Evolutionary conservation across 2,797 vertebrate genomes (phyloP).

Genomic region (Myotis daubentonii): DNA sequence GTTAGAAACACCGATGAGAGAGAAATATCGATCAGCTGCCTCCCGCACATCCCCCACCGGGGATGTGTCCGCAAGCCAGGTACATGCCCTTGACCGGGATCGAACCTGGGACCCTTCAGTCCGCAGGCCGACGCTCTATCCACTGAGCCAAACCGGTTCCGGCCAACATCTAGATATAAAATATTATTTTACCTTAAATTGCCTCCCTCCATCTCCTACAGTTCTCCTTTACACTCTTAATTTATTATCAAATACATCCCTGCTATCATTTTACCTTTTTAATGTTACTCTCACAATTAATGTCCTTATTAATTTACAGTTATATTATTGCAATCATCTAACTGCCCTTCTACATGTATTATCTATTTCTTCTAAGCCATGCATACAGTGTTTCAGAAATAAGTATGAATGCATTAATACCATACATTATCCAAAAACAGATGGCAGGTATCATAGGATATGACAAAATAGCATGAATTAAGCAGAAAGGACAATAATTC

Average conservation of each 20-base stretch:
- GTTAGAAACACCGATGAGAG: too few species aligned
- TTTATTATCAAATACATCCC: constrained; percentile 5
- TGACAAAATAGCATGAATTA: not conserved
- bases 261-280: not conserved
- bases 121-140: too few species aligned
- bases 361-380: not conserved
- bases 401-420: not conserved
- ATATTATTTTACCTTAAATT: not conserved
- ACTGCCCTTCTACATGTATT: not conserved
- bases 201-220: not conserved
- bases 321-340: not conserved
- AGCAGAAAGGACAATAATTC: not conserved
- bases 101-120: too few species aligned
- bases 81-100: too few species aligned
- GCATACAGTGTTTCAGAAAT: not conserved
- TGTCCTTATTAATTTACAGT: not conserved
- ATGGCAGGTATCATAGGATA: not conserved
- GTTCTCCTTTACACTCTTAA: not conserved
- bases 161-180: not conserved
- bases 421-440: not conserved
- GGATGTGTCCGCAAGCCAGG: too few species aligned
- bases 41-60: too few species aligned
- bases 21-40: too few species aligned
- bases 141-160: too few species aligned
- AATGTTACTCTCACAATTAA: not conserved